Evolutionary conservation across 2,113 vertebrate species (phyloP).

Genomic region (Haliaeetus leucogaster): DNA sequence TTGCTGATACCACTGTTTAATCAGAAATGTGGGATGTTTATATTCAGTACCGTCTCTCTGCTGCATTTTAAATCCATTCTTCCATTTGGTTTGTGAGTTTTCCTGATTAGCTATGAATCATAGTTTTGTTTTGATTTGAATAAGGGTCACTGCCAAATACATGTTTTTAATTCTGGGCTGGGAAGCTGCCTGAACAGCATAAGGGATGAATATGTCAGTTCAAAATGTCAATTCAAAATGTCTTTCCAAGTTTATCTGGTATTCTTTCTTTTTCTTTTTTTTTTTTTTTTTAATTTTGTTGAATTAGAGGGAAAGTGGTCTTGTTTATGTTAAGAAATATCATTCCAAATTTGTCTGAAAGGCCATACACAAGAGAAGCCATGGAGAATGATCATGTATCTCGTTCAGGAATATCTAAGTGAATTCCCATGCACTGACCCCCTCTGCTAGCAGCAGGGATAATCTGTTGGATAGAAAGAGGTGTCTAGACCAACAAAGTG

Average conservation of each 20-base stretch:
- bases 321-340: not conserved
- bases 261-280: not conserved
- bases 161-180: not conserved
- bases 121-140: not conserved
- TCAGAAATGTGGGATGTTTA: not conserved
- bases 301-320: not conserved
- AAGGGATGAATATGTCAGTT: not conserved
- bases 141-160: not conserved
- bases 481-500: not conserved
- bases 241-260: not conserved
- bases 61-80: not conserved
- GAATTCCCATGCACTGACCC: not conserved
- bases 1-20: not conserved
- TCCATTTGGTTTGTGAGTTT: not conserved
- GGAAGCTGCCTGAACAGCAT: not conserved
- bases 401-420: not conserved
- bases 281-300: not conserved
- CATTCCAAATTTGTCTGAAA: not conserved
- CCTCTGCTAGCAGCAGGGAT: not conserved
- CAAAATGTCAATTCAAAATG: not conserved
- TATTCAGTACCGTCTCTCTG: not conserved
- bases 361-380: not conserved
- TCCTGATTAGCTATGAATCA: not conserved
- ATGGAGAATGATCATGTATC: not conserved
- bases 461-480: not conserved